phyloP scores from a whole-genome alignment of 1,140 invertebrate species.

The Thereuonema tuberculata region DNA sequence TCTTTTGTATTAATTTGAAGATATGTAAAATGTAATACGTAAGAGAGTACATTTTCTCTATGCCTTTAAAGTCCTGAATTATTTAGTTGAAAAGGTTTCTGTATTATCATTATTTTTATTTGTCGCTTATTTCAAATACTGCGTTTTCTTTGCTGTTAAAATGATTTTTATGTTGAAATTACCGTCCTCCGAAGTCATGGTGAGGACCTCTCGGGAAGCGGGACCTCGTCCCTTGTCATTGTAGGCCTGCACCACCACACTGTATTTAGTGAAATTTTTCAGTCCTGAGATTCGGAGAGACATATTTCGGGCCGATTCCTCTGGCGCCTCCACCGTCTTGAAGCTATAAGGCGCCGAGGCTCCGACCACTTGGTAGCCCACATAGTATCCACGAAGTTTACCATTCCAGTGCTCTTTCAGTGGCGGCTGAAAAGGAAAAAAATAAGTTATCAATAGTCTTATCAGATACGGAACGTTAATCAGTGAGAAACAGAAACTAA shows the following conservation, averaged over 20 bases:
- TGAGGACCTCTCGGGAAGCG: conserved; percentile 50
- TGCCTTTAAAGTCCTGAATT: too few relatives aligned
- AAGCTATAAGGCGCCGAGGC: conserved; percentile 81
- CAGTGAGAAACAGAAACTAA: conserved; percentile 27
- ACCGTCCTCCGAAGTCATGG: conserved; percentile 69
- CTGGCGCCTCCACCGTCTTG: conserved; percentile 59
- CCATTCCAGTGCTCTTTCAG: conserved; percentile 81
- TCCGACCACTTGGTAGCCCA: conserved; percentile 72
- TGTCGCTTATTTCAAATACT: too few relatives aligned
- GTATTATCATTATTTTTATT: too few relatives aligned
- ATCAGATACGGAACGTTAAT: conserved; percentile 26
- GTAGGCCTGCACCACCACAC: conserved; percentile 34
- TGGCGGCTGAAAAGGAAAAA: conserved; percentile 45
- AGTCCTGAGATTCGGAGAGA: conserved; percentile 51
- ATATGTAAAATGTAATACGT: too few relatives aligned
- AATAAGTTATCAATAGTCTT: too few relatives aligned
- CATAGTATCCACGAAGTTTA: conserved; percentile 77
- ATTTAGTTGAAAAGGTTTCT: too few relatives aligned
- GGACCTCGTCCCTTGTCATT: conserved; percentile 52
- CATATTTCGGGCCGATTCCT: conserved; percentile 49
- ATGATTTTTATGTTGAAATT: too few relatives aligned
- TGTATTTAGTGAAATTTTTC: conserved; percentile 34
- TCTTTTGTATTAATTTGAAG: too few relatives aligned
- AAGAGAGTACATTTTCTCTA: too few relatives aligned
- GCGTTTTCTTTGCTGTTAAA: too few relatives aligned